Evolutionary conservation across 2,113 vertebrate species (phyloP), one percentile per base, ranked within the genome.

Genomic region (Odontophorus gujanensis): DNA sequence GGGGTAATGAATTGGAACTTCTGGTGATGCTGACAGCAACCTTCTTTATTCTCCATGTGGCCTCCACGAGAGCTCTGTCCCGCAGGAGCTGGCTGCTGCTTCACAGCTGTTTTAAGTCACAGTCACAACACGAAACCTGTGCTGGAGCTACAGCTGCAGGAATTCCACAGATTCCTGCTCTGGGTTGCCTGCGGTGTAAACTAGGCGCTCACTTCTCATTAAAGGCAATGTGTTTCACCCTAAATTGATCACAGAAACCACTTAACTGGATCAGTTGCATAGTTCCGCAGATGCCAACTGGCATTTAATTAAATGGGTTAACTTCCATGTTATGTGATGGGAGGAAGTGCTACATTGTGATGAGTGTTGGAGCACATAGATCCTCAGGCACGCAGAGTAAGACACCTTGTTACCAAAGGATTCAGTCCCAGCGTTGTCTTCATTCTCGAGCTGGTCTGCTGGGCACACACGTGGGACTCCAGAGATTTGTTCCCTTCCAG

Each of bases 151-250:
- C 89, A 63, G 89, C 84, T 85, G 91, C 87, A 96, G 95, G 89
- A 94, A 94, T 95, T 87, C 95, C 95, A 89, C 93, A 95, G 95
- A 91, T 96, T 96, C 95, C 85, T 91, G 95, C 95, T 92, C 36
- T 0, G 1, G 21, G 66, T 20, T 91, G 79, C 63, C 81, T 47
- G 81, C 24, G 22, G 58, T 82, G 85, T 85, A 91, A 77, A 87
- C 43, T 67, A 47, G 95, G 84, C 4, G 28, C 57, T 89, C 20
- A 6, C 59, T 88, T 66, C 48, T 24, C 79, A 50, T 66, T 36
- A 38, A 50, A 25, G 61, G 71, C 85, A 42, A 40, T 21, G 71
- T 13, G 7, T 1, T 57, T 82, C 80, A 12, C 50, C 36, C 13
- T 24, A 16, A 5, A 45, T 48, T 76, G 17, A 30, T 45, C 58